Evolutionary conservation across 2,888 invertebrate species (phyloP).

Genomic region (Volucella bombylans): DNA sequence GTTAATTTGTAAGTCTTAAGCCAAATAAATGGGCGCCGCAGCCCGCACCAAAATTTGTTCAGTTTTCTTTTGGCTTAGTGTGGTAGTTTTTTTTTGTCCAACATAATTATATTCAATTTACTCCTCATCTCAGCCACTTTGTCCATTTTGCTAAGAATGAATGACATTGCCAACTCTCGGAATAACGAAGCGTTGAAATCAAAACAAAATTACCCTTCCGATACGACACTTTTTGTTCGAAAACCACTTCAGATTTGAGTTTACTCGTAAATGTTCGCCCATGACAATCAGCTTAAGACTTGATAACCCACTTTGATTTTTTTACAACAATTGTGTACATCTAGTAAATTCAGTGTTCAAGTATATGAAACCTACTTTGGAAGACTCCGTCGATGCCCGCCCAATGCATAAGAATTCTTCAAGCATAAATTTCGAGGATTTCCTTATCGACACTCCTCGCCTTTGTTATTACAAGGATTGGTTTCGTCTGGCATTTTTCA

Average conservation of each 20-base stretch:
- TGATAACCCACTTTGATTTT: constrained; percentile 44
- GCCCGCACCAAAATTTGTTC: no score
- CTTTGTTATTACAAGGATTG: constrained; percentile 44
- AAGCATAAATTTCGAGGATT: constrained; percentile 48
- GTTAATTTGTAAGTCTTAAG: no score
- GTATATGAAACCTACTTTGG: background rate
- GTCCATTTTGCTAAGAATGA: constrained; percentile 12
- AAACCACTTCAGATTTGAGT: constrained; percentile 25
- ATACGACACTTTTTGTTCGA: constrained; percentile 18
- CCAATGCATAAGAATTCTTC: constrained; percentile 56
- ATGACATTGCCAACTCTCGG: background rate
- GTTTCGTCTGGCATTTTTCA: constrained; percentile 40
- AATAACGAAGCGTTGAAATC: constrained; percentile 1
- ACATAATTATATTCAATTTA: background rate
- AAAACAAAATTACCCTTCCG: constrained; percentile 39
- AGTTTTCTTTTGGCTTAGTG: no score
- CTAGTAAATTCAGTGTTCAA: constrained; percentile 1
- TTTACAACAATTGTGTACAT: background rate
- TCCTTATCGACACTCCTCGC: constrained; percentile 23
- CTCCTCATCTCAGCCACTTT: background rate
- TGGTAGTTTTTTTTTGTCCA: background rate
- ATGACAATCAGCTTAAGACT: constrained; percentile 35
- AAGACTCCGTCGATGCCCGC: constrained; percentile 5
- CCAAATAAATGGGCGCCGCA: no score
- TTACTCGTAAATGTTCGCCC: constrained; percentile 22